Evolutionary conservation across 2,888 invertebrate species (phyloP), one percentile per base, ranked within the genome.

Genomic region (Strigamia maritima): DNA sequence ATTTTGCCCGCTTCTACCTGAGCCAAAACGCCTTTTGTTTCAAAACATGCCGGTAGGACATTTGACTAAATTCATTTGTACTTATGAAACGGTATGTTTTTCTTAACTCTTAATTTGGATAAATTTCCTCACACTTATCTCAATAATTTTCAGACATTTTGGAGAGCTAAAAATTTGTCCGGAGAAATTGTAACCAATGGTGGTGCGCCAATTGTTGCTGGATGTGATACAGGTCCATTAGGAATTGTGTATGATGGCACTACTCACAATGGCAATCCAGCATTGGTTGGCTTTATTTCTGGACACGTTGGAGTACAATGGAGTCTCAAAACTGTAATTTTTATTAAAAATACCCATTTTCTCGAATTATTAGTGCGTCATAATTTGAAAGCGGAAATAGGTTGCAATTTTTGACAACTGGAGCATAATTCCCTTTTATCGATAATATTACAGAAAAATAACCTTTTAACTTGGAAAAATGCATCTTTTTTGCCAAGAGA

Each of bases 191-290:
- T 85, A 0, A 85, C 85, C 19, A 84, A 84, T 31, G 85, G 86
- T 79, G 86, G 86, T 1, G 81, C 83, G 2, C 81, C 84, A 16
- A 80, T 83, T 16, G 82, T 83, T 54, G 82, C 83, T 28, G 83
- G 82, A 10, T 84, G 84, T 81, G 82, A 81, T 31, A 79, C 80
- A 16, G 85, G 86, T 4, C 87, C 87, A 0, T 81, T 86, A 19
- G 79, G 85, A 81, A 81, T 83, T 70, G 83, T 84, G 4, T 82
- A 85, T 76, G 86, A 86, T 82, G 85, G 86, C 78, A 84, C 85
- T 2, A 84, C 84, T 70, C 83, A 83, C 12, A 84, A 84, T 78
- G 85, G 85, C 8, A 81, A 82, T 54, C 85, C 86, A 1, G 86
- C 86, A 0, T 80, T 86, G 3, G 84, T 86, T 78, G 86, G 85